These are phyloP conservation scores for Oreochromis aureus DNA, from an alignment of 2,113 vertebrate genomes.

Conservation along the genomic window DNA sequence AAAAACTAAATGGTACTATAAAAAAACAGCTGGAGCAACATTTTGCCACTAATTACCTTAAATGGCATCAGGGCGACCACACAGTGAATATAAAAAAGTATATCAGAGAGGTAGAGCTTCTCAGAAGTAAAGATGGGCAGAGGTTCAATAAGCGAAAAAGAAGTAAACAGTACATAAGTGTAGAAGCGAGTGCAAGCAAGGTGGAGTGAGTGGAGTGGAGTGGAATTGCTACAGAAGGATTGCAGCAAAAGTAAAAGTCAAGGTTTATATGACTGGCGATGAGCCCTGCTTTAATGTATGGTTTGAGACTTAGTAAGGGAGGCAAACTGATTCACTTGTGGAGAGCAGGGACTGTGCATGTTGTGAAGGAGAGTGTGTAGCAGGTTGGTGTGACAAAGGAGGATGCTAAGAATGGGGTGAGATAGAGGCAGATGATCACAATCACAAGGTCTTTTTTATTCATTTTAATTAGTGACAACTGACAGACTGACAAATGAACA, in stretches of 20 bases:
- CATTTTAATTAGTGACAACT: neutral
- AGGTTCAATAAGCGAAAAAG: too few relatives aligned
- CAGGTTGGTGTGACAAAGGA: neutral
- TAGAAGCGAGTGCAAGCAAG: too few relatives aligned
- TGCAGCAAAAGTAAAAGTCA: neutral
- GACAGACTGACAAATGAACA: neutral
- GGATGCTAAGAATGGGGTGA: neutral
- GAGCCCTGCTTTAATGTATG: neutral
- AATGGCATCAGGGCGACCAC: too few relatives aligned
- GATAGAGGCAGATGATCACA: neutral
- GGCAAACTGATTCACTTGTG: neutral
- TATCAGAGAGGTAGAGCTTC: too few relatives aligned
- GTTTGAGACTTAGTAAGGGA: neutral
- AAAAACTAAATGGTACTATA: too few relatives aligned
- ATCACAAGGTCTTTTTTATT: neutral
- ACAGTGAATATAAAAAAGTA: too few relatives aligned
- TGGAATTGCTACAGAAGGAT: neutral
- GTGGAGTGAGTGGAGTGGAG: too few relatives aligned
- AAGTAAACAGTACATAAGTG: too few relatives aligned
- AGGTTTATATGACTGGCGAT: neutral
- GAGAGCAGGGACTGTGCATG: neutral
- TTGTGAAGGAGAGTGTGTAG: neutral
- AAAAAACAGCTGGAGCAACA: too few relatives aligned
- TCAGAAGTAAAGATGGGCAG: too few relatives aligned
- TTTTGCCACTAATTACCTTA: too few relatives aligned